Base-by-base conservation (phyloP, 2,888 invertebrate species). In the Xanthia togata region DNA sequence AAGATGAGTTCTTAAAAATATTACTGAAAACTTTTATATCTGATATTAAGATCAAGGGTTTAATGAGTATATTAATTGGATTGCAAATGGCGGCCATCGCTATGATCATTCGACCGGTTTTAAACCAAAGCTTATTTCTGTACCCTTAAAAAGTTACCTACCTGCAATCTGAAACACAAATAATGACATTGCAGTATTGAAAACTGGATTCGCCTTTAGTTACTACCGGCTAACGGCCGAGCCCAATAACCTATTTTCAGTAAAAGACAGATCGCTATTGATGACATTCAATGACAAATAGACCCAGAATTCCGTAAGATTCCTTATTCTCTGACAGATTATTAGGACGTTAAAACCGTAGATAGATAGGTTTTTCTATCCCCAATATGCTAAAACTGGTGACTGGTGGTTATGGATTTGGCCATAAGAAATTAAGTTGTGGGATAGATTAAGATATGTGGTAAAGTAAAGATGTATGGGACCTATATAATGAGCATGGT, bases 41-140 rank as follows among this genome's bases (percentile, higher is more conserved):
- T 93, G 88, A 84, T 90, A 91, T 94, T 92, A 91, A 90, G 89
- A 95, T 95, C 95, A 92, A 87, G 78, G 91, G 89, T 92, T 93
- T 95, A 95, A 95, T 95, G 92, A 94, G 94, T 89, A 93, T 93
- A 94, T 94, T 95, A 95, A 95, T 95, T 95, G 95, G 93, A 92
- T 94, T 93, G 92, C 90, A 87, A 90, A 90, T 87, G 90, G 90
- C 62, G 62, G 72, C 70, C 70, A 73, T 63, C 38, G 79, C 78
- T 77, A 84, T 81, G 70, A 84, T 87, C 65, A 62, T 65, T 73
- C 83, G 80, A 82, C 84, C 80, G 76, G 88, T 85, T 82, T 74
- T 12, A 11, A 80, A 70, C 70, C 62, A 79, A 76, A 80, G 68
- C 47, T 65, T 44, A 63, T 38, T 76, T 74, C 38, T 78, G 67